Evolutionary conservation across 2,888 invertebrate genomes (phyloP).

Genomic region (Lissonota sp.): DNA sequence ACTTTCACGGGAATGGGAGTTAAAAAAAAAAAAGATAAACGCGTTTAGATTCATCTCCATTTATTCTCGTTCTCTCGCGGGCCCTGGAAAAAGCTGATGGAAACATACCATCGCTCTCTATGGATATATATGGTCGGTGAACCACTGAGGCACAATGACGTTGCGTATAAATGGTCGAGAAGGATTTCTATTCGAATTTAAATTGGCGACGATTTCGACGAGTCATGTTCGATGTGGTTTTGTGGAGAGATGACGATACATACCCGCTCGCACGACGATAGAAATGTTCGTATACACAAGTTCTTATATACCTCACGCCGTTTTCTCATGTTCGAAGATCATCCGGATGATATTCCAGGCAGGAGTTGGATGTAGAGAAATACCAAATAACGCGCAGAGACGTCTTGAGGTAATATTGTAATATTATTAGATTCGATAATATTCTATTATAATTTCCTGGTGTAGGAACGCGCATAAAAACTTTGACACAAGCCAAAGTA

Average conservation of each 20-base stretch:
- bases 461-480: too few species aligned
- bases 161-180: slow-evolving; percentile 60
- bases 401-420: slow-evolving; percentile 32
- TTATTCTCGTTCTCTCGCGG: slow-evolving; percentile 23
- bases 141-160: slow-evolving; percentile 53
- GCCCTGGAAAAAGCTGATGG: slow-evolving; percentile 38
- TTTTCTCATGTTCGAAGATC: slow-evolving; percentile 43
- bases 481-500: too few species aligned
- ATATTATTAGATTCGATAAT: slow-evolving; percentile 19
- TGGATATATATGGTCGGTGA: too few species aligned
- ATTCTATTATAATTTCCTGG: too few species aligned
- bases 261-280: slow-evolving; percentile 4
- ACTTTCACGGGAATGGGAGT: neutral
- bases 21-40: slow-evolving; percentile 19
- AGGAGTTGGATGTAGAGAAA: slow-evolving; percentile 25
- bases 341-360: slow-evolving; percentile 36
- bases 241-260: slow-evolving; percentile 27
- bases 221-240: slow-evolving; percentile 58
- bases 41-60: slow-evolving; percentile 16
- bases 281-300: slow-evolving; percentile 15
- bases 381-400: neutral
- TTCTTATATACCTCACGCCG: neutral
- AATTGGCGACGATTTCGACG: slow-evolving; percentile 66
- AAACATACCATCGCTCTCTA: slow-evolving; percentile 47
- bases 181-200: slow-evolving; percentile 68